Evolutionary conservation across 2,797 vertebrate genomes (phyloP).

Genomic region (Luscinia luscinia): DNA sequence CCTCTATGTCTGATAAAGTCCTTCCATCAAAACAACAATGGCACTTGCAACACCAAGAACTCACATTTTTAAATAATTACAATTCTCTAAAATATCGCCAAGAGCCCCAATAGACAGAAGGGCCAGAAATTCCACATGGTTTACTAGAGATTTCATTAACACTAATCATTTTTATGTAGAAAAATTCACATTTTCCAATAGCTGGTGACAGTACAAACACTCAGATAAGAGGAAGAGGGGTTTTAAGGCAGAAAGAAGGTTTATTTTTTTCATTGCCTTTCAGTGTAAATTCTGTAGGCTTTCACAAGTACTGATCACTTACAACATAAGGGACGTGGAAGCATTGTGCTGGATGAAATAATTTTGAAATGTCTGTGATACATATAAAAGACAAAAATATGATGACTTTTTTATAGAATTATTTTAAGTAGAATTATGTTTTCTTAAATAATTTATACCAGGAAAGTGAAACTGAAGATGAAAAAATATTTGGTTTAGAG

Average conservation of each 20-base stretch:
- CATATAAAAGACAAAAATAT: constrained; percentile 21
- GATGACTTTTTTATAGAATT: constrained; percentile 47
- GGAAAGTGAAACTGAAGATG: constrained; percentile 45
- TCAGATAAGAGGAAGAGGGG: neutral
- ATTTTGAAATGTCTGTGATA: constrained; percentile 26
- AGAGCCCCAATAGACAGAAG: neutral
- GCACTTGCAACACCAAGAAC: neutral
- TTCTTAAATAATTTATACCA: constrained; percentile 57
- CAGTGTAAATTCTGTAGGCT: neutral
- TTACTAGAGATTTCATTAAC: constrained; percentile 28
- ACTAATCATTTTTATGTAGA: constrained; percentile 10
- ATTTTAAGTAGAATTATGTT: constrained; percentile 53
- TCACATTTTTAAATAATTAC: neutral
- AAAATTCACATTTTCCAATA: constrained; percentile 4
- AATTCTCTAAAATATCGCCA: neutral
- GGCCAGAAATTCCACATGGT: constrained; percentile 20
- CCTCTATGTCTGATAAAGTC: neutral
- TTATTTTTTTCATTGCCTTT: constrained; percentile 9
- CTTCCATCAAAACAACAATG: neutral
- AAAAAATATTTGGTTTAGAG: constrained; percentile 46
- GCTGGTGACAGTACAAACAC: constrained; percentile 40
- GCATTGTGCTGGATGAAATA: constrained; percentile 1
- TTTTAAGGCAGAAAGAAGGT: neutral
- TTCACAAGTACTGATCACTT: constrained; percentile 27
- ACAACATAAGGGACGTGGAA: neutral